Evolutionary conservation across 2,888 invertebrate genomes (phyloP), one percentile per base, ranked within the genome.

Genomic region (Nasonia oneida): DNA sequence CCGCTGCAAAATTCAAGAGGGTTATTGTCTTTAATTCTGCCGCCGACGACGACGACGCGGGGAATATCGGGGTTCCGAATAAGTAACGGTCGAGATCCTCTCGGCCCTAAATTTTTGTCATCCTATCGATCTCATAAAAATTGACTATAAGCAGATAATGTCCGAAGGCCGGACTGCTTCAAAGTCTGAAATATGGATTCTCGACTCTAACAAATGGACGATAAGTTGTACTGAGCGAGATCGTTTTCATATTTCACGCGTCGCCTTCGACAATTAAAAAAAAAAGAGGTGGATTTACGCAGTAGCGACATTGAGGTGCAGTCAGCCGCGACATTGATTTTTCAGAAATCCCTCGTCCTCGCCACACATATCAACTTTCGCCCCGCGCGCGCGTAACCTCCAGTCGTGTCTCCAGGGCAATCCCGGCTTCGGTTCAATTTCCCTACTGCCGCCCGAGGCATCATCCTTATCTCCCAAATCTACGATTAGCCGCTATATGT

Each of bases 121-220:
- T 18, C 42, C 61, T 71, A 83, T 78, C 77, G 83, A 83, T 83
- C 77, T 71, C 77, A 42, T 83, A 83, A 78, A 77, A 83, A 77
- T 71, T 77, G 39, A 57, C 77, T 37, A 29, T 78, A 78, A 71
- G 83, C 61, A 78, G 71, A 83, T 77, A 83, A 78, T 78, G 71
- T 78, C 61, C 71, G 61, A 47, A 71, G 77, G 53, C 42, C 57
- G n/a, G 61, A 61, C 33, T 78, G 29, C 71, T 67, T 53, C 42
- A 71, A 78, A 83, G 83, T 83, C 77, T 83, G 71, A 83, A 71
- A 57, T 78, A 83, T 61, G 70, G 42, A 83, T 71, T 78, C 61
- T 83, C 42, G 57, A 14, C 61, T 42, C 10, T 70, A 42, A 77
- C 61, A 78, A 78, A 70, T 76, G 76, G 75, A 29, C n/a, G n/a